Evolutionary conservation across 2,888 invertebrate genomes (phyloP), one percentile per base, ranked within the genome.

Genomic region (Leistus spinibarbis): DNA sequence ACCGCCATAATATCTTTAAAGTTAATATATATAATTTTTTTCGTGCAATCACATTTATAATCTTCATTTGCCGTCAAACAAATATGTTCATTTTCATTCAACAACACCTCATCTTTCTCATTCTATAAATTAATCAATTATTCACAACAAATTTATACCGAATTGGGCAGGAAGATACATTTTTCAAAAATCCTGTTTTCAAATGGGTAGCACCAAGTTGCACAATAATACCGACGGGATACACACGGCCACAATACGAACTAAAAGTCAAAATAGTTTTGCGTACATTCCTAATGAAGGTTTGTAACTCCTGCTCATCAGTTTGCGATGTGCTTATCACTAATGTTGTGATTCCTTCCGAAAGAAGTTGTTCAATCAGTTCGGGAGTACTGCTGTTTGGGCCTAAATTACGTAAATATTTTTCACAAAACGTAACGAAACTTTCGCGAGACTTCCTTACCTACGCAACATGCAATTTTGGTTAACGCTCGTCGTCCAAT

Each of bases 141-240:
- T n/a, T n/a, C n/a, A n/a, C n/a, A 54, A 76, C 16, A 56, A 19
- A 20, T 68, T 62, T n/a, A n/a, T n/a, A n/a, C n/a, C n/a, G n/a
- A n/a, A n/a, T n/a, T n/a, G n/a, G n/a, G n/a, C n/a, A n/a, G n/a
- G 66, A 77, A 86, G 89, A 83, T 87, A 95, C 95, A 69, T 93
- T 93, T 82, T 92, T 90, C 77, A 96, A 87, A 19, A 91, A 87
- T 40, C 97, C 97, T 20, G 95, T 97, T 80, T 95, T 89, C 78
- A 98, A 96, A 85, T 96, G 96, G 0, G 94, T 94, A 1, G 96
- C 97, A 80, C 94, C 91, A 0, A 97, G 91, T 79, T 94, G 94
- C 53, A 95, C 86, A 54, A 95, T 96, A 79, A 98, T 93, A 1
- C 93, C 95, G n/a, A 97, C 86, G 0, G 95, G 93, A 80, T 88